Evolutionary conservation across 2,113 vertebrate genomes (phyloP).

Genomic region (Campylorhamphus procurvoides): DNA sequence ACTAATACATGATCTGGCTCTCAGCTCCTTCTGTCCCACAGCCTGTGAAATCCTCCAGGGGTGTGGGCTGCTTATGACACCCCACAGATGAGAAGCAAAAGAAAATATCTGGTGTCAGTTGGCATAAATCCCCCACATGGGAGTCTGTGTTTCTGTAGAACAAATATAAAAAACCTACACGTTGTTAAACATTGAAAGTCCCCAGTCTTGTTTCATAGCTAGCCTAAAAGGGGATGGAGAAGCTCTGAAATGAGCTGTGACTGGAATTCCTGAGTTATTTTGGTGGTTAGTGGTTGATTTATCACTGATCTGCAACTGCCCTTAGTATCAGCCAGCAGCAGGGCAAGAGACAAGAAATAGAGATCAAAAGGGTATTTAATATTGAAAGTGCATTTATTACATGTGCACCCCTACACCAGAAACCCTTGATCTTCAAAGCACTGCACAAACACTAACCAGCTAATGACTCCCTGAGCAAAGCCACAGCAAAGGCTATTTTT

Average conservation of each 20-base stretch:
- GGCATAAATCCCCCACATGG: background rate
- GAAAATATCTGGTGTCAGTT: background rate
- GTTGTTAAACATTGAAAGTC: background rate
- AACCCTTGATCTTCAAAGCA: slow-evolving; percentile 18
- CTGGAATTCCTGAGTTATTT: background rate
- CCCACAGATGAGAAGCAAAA: background rate
- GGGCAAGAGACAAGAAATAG: background rate
- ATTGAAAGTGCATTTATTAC: background rate
- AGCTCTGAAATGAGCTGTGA: background rate
- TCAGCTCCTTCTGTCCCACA: background rate
- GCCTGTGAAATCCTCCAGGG: background rate
- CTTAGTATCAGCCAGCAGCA: background rate
- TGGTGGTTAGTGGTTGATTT: background rate
- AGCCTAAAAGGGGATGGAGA: background rate
- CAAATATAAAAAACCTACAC: background rate
- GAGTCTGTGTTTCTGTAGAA: background rate
- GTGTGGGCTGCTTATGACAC: background rate
- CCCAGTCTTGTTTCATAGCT: background rate
- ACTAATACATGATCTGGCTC: background rate
- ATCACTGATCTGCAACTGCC: background rate
- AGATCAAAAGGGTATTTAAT: slow-evolving; percentile 13
- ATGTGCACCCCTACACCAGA: background rate
- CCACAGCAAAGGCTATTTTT: slow-evolving; percentile 22
- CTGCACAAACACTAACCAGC: background rate
- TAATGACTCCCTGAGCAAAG: slow-evolving; percentile 28